Conservation (phyloP, 1,140 invertebrate species). For the Leptinotarsa undecemlineata region DNA sequence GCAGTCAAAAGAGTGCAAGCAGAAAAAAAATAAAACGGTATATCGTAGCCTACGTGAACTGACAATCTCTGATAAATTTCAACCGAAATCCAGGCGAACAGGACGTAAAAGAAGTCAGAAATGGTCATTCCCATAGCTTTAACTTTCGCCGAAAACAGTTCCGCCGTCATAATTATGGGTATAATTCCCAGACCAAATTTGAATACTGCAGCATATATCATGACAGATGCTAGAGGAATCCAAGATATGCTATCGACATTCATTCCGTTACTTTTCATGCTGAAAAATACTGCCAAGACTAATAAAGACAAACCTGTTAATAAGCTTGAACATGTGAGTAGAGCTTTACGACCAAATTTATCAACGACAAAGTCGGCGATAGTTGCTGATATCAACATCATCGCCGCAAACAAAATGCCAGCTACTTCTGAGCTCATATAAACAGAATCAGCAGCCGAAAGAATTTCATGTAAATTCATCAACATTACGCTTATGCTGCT, state of each 20-base stretch:
- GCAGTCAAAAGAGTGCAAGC: constrained; percentile 60
- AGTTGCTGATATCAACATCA: constrained; percentile 47
- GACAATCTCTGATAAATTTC: constrained; percentile 63
- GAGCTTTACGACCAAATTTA: constrained; percentile 46
- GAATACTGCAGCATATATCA: constrained; percentile 33
- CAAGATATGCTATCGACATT: constrained; percentile 23
- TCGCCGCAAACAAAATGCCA: constrained; percentile 54
- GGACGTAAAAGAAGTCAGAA: constrained; percentile 39
- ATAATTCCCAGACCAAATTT: constrained; percentile 56
- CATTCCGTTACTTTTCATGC: constrained; percentile 26
- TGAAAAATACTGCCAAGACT: constrained; percentile 41
- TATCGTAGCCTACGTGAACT: constrained; percentile 55
- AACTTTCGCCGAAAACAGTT: constrained; percentile 67
- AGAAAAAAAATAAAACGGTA: constrained; percentile 70
- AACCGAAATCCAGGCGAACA: constrained; percentile 66
- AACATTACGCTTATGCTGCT: constrained; percentile 60
- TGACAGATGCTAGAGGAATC: constrained; percentile 32
- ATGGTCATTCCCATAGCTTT: constrained; percentile 54
- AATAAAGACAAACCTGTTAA: too few species aligned
- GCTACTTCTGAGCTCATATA: constrained; percentile 42
- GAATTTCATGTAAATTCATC: constrained; percentile 61
- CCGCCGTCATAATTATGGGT: constrained; percentile 70
- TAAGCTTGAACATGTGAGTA: too few species aligned
- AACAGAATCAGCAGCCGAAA: constrained; percentile 50
- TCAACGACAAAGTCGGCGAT: constrained; percentile 52